Conservation (phyloP, 2,888 invertebrate genomes). For the Leptinotarsa rubiginosa region DNA sequence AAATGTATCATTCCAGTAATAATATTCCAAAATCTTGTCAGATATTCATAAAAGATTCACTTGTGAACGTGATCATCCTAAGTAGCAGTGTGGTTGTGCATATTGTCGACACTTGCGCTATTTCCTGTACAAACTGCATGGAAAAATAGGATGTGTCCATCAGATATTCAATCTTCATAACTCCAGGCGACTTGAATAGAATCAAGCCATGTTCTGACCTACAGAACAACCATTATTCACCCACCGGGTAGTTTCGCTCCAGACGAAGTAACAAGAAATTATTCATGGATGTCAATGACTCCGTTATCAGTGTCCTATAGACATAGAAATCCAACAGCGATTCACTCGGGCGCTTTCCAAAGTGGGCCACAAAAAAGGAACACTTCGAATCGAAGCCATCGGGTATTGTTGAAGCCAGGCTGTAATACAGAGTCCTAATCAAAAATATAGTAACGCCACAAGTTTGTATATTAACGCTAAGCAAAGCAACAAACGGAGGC, state of each 20-base stretch:
- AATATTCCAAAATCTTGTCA: no score
- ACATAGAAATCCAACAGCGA: neutral
- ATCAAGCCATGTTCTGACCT: neutral
- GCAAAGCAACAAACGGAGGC: constrained; percentile 56
- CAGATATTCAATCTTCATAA: no score
- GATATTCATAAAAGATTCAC: no score
- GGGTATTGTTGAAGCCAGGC: neutral
- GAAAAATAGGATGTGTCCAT: no score
- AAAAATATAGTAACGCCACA: constrained; percentile 37
- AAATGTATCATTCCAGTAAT: no score
- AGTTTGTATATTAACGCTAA: constrained; percentile 41
- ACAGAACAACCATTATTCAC: neutral
- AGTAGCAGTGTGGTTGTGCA: no score
- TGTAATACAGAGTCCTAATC: constrained; percentile 12
- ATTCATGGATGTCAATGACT: constrained; percentile 20
- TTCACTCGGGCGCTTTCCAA: neutral
- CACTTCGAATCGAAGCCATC: neutral
- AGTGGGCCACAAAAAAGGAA: neutral
- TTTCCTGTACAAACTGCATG: no score
- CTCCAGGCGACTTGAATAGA: no score
- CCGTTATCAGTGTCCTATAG: constrained; percentile 7
- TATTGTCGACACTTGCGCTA: no score
- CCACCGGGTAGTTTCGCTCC: neutral
- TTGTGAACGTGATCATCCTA: no score
- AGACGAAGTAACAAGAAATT: constrained; percentile 12